Conservation (phyloP, 2,888 invertebrate species). For the Linnaemya tessellans region DNA sequence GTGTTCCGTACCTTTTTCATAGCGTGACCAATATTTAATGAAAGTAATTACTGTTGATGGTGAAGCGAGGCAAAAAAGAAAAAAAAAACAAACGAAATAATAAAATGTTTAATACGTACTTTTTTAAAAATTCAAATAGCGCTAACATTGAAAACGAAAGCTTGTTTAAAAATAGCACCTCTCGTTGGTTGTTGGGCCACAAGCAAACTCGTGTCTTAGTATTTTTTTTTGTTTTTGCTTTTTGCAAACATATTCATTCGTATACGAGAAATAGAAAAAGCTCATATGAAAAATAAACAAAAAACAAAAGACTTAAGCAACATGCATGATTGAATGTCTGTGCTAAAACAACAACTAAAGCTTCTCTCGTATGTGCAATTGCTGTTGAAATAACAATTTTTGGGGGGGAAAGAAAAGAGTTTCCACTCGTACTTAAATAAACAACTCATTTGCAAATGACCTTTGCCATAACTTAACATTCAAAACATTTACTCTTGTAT, state of each 20-base stretch:
- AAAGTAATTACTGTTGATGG: slow-evolving; percentile 58
- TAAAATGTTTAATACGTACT: not conserved
- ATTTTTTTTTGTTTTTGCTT: slow-evolving; percentile 17
- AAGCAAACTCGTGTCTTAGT: not conserved
- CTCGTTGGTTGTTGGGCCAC: slow-evolving; percentile 36
- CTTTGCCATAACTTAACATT: slow-evolving; percentile 71
- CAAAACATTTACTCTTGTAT: slow-evolving; percentile 44
- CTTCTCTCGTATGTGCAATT: not conserved
- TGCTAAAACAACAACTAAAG: slow-evolving; percentile 27
- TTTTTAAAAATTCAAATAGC: slow-evolving; percentile 33
- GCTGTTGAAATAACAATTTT: slow-evolving; percentile 14
- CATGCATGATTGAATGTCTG: slow-evolving; percentile 60
- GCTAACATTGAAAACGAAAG: slow-evolving; percentile 70
- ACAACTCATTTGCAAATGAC: slow-evolving; percentile 64
- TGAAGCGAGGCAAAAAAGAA: slow-evolving; percentile 1
- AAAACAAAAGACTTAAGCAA: slow-evolving; percentile 69
- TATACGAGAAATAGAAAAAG: not conserved
- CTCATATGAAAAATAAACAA: not conserved
- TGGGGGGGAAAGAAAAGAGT: slow-evolving; percentile 47
- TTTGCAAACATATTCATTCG: slow-evolving; percentile 11
- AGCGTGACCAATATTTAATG: slow-evolving; percentile 65
- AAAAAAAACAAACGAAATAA: slow-evolving; percentile 1
- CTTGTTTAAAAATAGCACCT: slow-evolving; percentile 56
- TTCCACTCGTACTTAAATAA: slow-evolving; percentile 58
- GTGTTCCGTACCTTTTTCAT: not conserved